Conservation (phyloP, 2,113 vertebrate genomes). For the Triplophysa siluroides region DNA sequence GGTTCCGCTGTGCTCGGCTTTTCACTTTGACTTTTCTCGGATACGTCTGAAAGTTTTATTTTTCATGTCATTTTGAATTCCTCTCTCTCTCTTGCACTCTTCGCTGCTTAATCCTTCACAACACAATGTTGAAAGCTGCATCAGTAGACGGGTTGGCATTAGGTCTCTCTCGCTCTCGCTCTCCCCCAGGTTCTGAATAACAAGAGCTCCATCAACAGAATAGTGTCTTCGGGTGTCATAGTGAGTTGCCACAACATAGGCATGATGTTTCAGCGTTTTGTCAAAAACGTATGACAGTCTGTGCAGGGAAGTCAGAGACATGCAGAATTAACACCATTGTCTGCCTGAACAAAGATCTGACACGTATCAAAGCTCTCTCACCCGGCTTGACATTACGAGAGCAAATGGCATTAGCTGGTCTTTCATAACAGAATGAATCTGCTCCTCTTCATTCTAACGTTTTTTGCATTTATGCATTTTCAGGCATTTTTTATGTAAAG, state of each 20-base stretch:
- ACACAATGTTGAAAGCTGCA: neutral
- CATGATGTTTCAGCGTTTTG: conserved; percentile 59
- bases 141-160: neutral
- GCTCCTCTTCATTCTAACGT: neutral
- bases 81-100: conserved; percentile 4
- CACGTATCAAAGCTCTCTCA: neutral
- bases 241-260: conserved; percentile 51
- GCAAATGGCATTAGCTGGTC: conserved; percentile 17
- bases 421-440: conserved; percentile 9
- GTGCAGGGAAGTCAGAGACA: neutral
- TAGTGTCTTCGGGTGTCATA: conserved; percentile 60
- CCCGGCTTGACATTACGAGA: neutral
- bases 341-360: conserved; percentile 13
- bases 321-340: conserved; percentile 22
- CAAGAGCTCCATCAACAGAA: conserved; percentile 43
- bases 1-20: neutral
- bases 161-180: neutral
- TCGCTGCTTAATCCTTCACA: conserved; percentile 22
- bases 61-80: neutral
- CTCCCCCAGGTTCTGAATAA: neutral
- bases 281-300: conserved; percentile 57
- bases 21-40: conserved; percentile 13
- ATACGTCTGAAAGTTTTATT: conserved; percentile 32
- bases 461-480: neutral
- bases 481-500: no score